Conservation (phyloP, 2,888 invertebrate genomes). For the Hermodice carunculata region DNA sequence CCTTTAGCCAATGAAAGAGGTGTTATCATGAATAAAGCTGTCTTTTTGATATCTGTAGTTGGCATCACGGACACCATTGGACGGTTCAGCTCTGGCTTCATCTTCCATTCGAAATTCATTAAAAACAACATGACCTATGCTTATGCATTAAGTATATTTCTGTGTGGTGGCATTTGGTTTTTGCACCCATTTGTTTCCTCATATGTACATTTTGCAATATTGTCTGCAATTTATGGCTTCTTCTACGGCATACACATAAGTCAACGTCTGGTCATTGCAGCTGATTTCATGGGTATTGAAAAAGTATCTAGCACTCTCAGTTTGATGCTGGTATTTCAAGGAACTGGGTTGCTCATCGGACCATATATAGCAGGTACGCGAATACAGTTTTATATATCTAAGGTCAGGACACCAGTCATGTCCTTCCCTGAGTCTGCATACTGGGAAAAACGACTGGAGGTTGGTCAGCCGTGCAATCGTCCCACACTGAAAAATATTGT, state of each 20-base stretch:
- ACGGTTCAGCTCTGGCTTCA: constrained; percentile 75
- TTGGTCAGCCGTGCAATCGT: too few species aligned
- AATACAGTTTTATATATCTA: too few species aligned
- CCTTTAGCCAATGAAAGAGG: constrained; percentile 43
- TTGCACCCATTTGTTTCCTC: constrained; percentile 38
- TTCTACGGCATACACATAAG: constrained; percentile 49
- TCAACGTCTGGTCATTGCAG: constrained; percentile 51
- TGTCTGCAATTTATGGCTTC: constrained; percentile 44
- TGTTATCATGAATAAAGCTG: constrained; percentile 69
- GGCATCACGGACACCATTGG: constrained; percentile 93
- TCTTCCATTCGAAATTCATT: constrained; percentile 44
- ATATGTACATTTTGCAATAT: constrained; percentile 40
- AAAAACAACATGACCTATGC: constrained; percentile 40
- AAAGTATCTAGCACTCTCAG: constrained; percentile 54
- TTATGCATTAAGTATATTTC: constrained; percentile 45
- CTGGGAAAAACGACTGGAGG: too few species aligned
- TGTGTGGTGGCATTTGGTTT: constrained; percentile 33
- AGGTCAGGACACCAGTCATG: too few species aligned
- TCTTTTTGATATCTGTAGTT: constrained; percentile 84
- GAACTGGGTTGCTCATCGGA: constrained; percentile 52
- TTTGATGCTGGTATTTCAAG: constrained; percentile 51
- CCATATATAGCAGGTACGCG: constrained; percentile 56
- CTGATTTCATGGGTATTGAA: constrained; percentile 52
- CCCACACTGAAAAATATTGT: too few species aligned
- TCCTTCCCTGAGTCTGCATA: too few species aligned